A percentile compares a stretch with the other conserved stretches of the same genome.
phyloP scores from a whole-genome alignment of 2,797 vertebrate genomes.

The Falco peregrinus region DNA sequence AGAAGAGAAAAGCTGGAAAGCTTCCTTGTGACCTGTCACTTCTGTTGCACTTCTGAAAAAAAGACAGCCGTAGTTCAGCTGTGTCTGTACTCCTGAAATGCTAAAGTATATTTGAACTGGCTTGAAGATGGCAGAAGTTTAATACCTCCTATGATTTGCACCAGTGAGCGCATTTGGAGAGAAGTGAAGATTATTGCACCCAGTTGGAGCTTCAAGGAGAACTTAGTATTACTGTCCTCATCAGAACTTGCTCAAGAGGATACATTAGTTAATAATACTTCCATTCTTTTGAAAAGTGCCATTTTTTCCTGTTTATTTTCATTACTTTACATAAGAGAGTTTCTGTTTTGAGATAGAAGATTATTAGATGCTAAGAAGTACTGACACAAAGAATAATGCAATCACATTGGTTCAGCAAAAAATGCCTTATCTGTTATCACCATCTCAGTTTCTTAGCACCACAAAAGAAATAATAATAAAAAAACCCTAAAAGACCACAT shows the following conservation, averaged over 20 bases:
- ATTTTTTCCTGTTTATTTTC: not conserved
- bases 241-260: not conserved
- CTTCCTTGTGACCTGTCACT: not conserved
- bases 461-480: not conserved
- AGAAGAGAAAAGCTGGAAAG: not conserved
- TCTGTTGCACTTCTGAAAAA: not conserved
- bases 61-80: not conserved
- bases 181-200: not conserved
- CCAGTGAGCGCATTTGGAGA: accelerated
- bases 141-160: not conserved
- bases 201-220: not conserved
- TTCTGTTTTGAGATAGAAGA: not conserved
- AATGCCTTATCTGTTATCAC: not conserved
- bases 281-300: not conserved
- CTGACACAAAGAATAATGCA: not conserved
- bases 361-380: not conserved
- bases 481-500: not conserved
- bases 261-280: not conserved
- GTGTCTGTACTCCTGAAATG: not conserved
- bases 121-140: not conserved
- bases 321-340: not conserved
- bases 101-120: not conserved
- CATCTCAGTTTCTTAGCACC: not conserved
- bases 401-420: not conserved
- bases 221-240: not conserved